Percentiles rank a stretch among this genome's conserved stretches.
Evolutionary conservation across 2,888 invertebrate genomes (phyloP).

Genomic region (Aleiodes alternator): DNA sequence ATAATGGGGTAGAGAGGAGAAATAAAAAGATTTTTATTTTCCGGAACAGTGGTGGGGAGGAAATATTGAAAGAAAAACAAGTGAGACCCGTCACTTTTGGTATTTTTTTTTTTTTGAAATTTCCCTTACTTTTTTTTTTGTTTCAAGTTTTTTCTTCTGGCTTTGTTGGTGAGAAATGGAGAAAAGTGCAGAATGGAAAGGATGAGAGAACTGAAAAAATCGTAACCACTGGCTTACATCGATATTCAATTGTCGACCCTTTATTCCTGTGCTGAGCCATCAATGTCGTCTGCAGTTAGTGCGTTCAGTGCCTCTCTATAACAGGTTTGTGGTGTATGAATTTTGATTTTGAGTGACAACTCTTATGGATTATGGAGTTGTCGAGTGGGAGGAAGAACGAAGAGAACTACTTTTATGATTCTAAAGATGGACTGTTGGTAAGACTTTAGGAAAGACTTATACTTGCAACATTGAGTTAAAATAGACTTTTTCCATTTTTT

Average conservation of each 20-base stretch:
- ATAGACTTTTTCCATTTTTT: too few species aligned
- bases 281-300: slow-evolving; percentile 23
- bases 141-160: not conserved
- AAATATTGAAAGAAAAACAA: slow-evolving; percentile 19
- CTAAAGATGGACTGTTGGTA: too few species aligned
- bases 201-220: not conserved
- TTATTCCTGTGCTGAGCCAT: not conserved
- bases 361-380: not conserved
- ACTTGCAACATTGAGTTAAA: too few species aligned
- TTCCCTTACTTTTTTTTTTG: not conserved
- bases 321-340: slow-evolving; percentile 9
- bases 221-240: slow-evolving; percentile 15
- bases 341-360: not conserved
- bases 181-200: not conserved
- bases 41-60: not conserved
- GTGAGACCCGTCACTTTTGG: not conserved
- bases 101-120: not conserved
- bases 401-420: too few species aligned
- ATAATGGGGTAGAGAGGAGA: slow-evolving; percentile 24
- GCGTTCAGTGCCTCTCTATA: slow-evolving; percentile 14
- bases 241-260: slow-evolving; percentile 24
- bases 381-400: too few species aligned
- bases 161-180: not conserved
- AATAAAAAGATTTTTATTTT: not conserved
- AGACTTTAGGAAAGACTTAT: too few species aligned